Conservation (phyloP, 2,888 invertebrate species). For the Machimus rusticus region DNA sequence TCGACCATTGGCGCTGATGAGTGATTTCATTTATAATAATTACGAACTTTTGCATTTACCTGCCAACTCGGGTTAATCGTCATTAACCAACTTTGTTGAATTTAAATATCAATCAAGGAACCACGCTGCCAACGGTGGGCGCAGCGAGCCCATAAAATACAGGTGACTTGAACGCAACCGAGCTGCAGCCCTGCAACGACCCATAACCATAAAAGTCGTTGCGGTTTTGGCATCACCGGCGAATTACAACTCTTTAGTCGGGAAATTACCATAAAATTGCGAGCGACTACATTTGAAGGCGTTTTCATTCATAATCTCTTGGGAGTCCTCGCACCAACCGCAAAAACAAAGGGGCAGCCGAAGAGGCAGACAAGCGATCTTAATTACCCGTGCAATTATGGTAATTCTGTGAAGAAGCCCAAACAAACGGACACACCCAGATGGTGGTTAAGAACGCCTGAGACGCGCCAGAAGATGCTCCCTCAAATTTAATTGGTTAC, state of each 20-base stretch:
- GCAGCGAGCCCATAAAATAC: not conserved
- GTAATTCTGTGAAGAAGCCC: not conserved
- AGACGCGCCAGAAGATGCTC: not conserved
- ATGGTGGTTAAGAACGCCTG: not conserved
- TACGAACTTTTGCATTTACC: not conserved
- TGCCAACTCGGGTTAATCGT: not conserved
- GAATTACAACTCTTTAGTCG: slow-evolving; percentile 11
- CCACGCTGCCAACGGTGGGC: not conserved
- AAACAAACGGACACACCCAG: slow-evolving; percentile 31
- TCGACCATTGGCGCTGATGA: not conserved
- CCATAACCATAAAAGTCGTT: not conserved
- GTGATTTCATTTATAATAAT: not conserved
- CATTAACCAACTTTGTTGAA: not conserved
- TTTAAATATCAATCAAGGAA: not conserved
- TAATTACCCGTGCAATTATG: slow-evolving; percentile 32
- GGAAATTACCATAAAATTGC: slow-evolving; percentile 26
- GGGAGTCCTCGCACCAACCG: not conserved
- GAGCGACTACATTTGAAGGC: not conserved
- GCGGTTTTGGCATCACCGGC: not conserved
- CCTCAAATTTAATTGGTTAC: slow-evolving; percentile 16
- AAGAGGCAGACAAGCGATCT: not conserved
- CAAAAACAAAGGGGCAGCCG: not conserved
- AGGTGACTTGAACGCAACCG: not conserved
- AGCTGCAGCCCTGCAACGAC: not conserved
- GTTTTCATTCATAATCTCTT: slow-evolving; percentile 27